Conservation (phyloP, 2,113 vertebrate genomes). For the Cheirogaleus medius region DNA sequence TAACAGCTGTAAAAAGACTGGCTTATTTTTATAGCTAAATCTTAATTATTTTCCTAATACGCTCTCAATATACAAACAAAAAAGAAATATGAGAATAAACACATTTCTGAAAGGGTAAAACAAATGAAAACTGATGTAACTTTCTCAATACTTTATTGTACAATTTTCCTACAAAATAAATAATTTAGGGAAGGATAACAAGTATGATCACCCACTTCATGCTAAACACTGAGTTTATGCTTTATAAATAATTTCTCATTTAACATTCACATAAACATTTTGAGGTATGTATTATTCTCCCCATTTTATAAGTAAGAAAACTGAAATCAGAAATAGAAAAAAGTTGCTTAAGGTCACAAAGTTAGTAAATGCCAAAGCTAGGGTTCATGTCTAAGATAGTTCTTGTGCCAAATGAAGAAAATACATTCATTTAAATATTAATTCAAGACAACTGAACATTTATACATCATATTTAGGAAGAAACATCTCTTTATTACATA, state of each 20-base stretch:
- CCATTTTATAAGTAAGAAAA: neutral
- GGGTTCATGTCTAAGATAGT: neutral
- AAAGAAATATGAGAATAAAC: slow-evolving; percentile 30
- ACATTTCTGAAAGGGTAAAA: neutral
- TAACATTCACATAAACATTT: slow-evolving; percentile 5
- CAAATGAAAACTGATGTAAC: slow-evolving; percentile 18
- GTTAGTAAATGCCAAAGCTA: neutral
- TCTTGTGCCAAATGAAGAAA: slow-evolving; percentile 22
- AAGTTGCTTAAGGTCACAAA: neutral
- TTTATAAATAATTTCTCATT: slow-evolving; percentile 19
- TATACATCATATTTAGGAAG: neutral
- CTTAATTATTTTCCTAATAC: slow-evolving; percentile 18
- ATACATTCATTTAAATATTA: slow-evolving; percentile 23
- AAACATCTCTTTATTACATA: neutral
- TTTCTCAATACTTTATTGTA: slow-evolving; percentile 20
- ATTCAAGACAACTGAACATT: slow-evolving; percentile 30
- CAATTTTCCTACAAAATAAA: slow-evolving; percentile 3
- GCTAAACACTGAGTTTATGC: neutral
- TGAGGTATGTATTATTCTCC: neutral
- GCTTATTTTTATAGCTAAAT: neutral
- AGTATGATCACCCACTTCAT: neutral
- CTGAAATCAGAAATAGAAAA: slow-evolving; percentile 29
- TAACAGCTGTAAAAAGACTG: neutral
- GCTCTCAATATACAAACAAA: neutral
- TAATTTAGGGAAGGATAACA: neutral